Evolutionary conservation across 2,113 vertebrate species (phyloP).

Genomic region (Notarius lentiginosus): DNA sequence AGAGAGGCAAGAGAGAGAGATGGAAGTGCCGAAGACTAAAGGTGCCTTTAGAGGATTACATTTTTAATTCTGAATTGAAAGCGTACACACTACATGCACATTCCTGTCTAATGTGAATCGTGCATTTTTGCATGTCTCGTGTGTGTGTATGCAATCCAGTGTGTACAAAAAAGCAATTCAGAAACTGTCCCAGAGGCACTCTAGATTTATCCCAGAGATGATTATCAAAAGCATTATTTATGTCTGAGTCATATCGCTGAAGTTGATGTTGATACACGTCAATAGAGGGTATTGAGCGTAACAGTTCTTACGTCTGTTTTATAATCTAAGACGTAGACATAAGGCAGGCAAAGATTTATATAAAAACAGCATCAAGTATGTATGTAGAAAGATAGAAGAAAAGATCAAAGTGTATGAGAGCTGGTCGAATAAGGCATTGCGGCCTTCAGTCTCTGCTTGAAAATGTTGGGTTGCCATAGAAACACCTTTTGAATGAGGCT

Average conservation of each 20-base stretch:
- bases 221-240: neutral
- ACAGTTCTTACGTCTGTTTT: neutral
- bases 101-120: too few species aligned
- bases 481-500: conserved; percentile 57
- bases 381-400: conserved; percentile 39
- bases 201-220: conserved; percentile 4
- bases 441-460: conserved; percentile 53
- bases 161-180: neutral
- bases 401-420: conserved; percentile 49
- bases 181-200: neutral
- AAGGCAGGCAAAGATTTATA: conserved; percentile 21
- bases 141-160: too few species aligned
- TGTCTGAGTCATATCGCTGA: neutral
- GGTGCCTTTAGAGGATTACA: conserved; percentile 16
- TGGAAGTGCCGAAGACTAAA: neutral
- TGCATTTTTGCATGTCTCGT: neutral
- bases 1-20: too few species aligned
- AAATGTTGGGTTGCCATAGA: conserved; percentile 60
- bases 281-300: neutral
- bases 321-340: conserved; percentile 16
- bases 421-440: conserved; percentile 43
- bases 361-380: conserved; percentile 44
- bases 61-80: conserved; percentile 7
- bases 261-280: neutral
- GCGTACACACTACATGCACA: neutral